These are phyloP conservation scores for Tapirus indicus DNA, from an alignment of 2,797 vertebrate genomes.

Conservation along the genomic window DNA sequence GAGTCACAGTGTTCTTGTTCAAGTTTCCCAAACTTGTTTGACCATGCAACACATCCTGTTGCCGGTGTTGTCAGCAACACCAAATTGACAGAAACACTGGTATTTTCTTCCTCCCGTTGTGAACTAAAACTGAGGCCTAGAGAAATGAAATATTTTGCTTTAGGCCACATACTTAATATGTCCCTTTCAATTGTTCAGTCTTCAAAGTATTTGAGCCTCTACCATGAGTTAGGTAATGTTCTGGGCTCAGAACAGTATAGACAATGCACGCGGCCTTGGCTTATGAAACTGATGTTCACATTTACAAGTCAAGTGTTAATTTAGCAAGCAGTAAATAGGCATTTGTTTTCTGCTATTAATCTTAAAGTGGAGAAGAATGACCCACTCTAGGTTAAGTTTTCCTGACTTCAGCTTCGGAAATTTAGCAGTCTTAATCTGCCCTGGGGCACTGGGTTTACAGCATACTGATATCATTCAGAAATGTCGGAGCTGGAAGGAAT, in stretches of 20 bases:
- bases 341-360: neutral
- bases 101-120: slow-evolving; percentile 7
- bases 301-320: neutral
- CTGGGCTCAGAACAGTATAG: neutral
- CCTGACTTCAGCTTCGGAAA: neutral
- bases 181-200: neutral
- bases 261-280: neutral
- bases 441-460: neutral
- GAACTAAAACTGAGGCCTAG: neutral
- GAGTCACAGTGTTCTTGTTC: neutral
- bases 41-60: neutral
- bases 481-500: neutral
- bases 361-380: slow-evolving; percentile 31
- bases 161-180: neutral
- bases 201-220: neutral
- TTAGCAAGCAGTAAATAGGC: neutral
- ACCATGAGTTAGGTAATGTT: neutral
- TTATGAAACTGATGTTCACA: neutral
- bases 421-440: neutral
- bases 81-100: neutral
- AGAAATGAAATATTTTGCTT: slow-evolving; percentile 35
- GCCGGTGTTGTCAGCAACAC: neutral
- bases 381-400: neutral
- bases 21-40: slow-evolving; percentile 14
- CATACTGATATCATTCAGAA: neutral